Evolutionary conservation across 92 coral and sea anemone species (phyloP), one percentile per base, ranked within the genome.

Genomic region (Diadumene lineata): DNA sequence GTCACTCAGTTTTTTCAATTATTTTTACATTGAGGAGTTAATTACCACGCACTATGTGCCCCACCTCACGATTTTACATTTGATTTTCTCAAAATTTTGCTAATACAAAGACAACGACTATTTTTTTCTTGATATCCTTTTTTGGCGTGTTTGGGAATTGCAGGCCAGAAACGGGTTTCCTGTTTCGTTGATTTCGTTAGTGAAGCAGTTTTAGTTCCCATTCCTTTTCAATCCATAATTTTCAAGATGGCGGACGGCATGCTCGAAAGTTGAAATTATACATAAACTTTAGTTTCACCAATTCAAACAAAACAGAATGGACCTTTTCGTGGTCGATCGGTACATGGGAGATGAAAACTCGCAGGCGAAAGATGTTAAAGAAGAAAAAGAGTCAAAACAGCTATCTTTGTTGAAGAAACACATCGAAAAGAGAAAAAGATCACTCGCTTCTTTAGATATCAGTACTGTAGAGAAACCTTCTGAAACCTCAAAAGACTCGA

Each of bases 261-360:
- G 68, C n/a, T 62, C 31, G 29, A 26, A 23, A 60, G 13, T 4
- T 7, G 68, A 4, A n/a, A 28, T 2, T 11, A 27, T 28, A 13
- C 21, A 3, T 65, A 72, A 34, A n/a, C 0, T 15, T 31, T n/a
- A 23, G 19, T 38, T 23, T 56, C 15, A 11, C 17, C 22, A 1
- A 11, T 30, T 34, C 32, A 4, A 30, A 17, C 30, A 18, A 21
- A 29, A 1, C 9, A 11, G 8, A 9, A 93, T 93, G 98, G 96
- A 89, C 78, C 92, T 93, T 26, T 93, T 93, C 66, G 73, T 76
- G 18, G 84, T 93, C 8, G 85, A 93, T 31, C 87, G 98, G 30
- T 93, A 84, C 63, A 81, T 86, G 89, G 98, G 92, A 46, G 96
- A 90, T 25, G 88, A 74, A 26, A 74, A 64, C 70, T 31, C 56